Base-by-base conservation (phyloP, 2,888 invertebrate species). In the Lagria hirta region DNA sequence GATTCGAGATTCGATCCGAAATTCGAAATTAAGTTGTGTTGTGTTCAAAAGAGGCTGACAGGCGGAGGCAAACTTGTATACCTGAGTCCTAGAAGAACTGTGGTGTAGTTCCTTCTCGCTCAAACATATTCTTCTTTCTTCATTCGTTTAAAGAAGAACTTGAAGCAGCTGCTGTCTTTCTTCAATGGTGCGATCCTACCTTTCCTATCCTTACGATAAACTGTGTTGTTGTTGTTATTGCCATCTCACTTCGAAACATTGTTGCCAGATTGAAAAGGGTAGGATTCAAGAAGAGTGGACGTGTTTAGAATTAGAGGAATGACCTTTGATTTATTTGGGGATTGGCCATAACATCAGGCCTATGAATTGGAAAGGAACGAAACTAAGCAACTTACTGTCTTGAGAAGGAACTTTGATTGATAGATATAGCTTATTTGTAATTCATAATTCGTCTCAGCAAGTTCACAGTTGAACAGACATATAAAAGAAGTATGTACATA, bases 21-120 rank as follows among this genome's bases (percentile, higher is more conserved):
- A n/a, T 44, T 41, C 38, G 49, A 58, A 65, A 70, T 70, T 70
- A 68, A 70, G 70, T 70, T 70, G 70, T 70, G 70, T 70, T 70
- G 70, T 70, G 70, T 64, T 61, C 59, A 60, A 60, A 57, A 55
- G 63, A 63, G 62, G 60, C 63, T 66, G 66, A 65, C 66, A 66
- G 66, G 33, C 30, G 14, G 37, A 36, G 55, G 53, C 44, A 49
- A 57, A n/a, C n/a, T n/a, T n/a, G n/a, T n/a, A 54, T 56, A 52
- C 56, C 57, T 52, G 53, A 44, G 36, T 32, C 44, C 50, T 43
- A 43, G n/a, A n/a, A n/a, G n/a, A n/a, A n/a, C n/a, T n/a, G n/a
- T n/a, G n/a, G n/a, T n/a, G n/a, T n/a, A n/a, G n/a, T n/a, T n/a
- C n/a, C n/a, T n/a, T n/a, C n/a, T n/a, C n/a, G n/a, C n/a, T n/a